Base-by-base conservation (phyloP, 2,797 vertebrate species). In the Acrocephalus scirpaceus region DNA sequence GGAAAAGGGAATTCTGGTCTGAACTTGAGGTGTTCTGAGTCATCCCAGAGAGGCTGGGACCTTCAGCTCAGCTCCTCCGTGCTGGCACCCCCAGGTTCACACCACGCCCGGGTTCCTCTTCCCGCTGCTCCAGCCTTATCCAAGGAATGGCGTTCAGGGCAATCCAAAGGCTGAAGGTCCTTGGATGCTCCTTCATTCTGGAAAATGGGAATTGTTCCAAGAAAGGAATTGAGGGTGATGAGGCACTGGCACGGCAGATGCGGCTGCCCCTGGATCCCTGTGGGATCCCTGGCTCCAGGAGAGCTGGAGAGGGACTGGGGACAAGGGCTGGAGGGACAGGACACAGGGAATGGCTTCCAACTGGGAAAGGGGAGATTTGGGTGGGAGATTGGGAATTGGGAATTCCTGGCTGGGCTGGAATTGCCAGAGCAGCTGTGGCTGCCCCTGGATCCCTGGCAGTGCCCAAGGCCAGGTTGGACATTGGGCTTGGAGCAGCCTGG, bases 41-140 rank as follows among this genome's bases (percentile, higher is more conserved):
- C 16, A 32, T 72, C 48, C 32, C 62, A 34, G 57, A 14, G 21
- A 2, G 38, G 16, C 2, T 66, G 74, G 27, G 7, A 22, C 10
- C 15, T 51, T 56, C 57, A 19, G 12, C 42, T 40, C 13, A 1
- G 29, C 32, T 42, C 26, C 27, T 22, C 19, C 3, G 1, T 51
- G 45, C 36, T 60, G 54, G 40, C 21, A 42, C 4, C 57, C 36
- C 18, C 0, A 0, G 23, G 53, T 3, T 25, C 6, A 1, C 51
- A 14, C 5, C 10, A 10, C 2, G 9, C 13, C 16, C 1, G 2
- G 45, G 7, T 38, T 56, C 42, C n/a, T 32, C 51, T 21, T n/a
- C n/a, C 51, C 17, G 2, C 30, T 18, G 9, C 51, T 26, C 38
- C 38, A 7, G 38, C 25, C 7, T 0, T 4, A 20, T 2, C 48